Base-by-base conservation (phyloP, 2,888 invertebrate genomes). In the Drosophila mercatorum region DNA sequence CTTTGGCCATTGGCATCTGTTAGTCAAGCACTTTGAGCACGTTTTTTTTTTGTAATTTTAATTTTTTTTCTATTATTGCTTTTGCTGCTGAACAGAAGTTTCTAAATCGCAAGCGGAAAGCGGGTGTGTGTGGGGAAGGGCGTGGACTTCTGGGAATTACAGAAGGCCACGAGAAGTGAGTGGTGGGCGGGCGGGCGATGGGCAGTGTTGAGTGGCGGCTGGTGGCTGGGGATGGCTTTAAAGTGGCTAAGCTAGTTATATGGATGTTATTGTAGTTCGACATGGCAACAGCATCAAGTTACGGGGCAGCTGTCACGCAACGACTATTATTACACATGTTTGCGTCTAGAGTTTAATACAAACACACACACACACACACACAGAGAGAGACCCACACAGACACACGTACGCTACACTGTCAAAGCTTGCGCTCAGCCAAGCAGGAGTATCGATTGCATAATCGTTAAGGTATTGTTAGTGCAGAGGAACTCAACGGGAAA, bases 71-170 rank as follows among this genome's bases (percentile, higher is more conserved):
- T 65, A 55, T 59, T 72, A 72, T 72, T 51, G 66, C 59, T 41
- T 44, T 65, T 58, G 49, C 55, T 56, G 71, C 72, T 22, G 38
- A 43, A 34, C 47, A 56, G 40, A 65, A 65, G 58, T 72, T 72
- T 72, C 47, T 41, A 72, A 66, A 56, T 55, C 55, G 71, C 55
- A 71, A 51, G 44, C 38, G 59, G 47, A 63, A 63, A 59, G 59
- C 3, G 26, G n/a, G 11, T 14, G 38, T 17, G 5, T 12, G 38
- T 3, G 28, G 26, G 28, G 5, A 10, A 28, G 8, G 28, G 10
- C 22, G 31, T 6, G 5, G 31, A 34, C 60, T 60, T 28, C 26
- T 3, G 17, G 31, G 26, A 41, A 41, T 34, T 41, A n/a, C 40
- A 34, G 28, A 2, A 2, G n/a, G 49, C 49, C 49, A 34, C 31